Evolutionary conservation across 2,113 vertebrate genomes (phyloP), one percentile per base, ranked within the genome.

Genomic region (Hiodon alosoides): DNA sequence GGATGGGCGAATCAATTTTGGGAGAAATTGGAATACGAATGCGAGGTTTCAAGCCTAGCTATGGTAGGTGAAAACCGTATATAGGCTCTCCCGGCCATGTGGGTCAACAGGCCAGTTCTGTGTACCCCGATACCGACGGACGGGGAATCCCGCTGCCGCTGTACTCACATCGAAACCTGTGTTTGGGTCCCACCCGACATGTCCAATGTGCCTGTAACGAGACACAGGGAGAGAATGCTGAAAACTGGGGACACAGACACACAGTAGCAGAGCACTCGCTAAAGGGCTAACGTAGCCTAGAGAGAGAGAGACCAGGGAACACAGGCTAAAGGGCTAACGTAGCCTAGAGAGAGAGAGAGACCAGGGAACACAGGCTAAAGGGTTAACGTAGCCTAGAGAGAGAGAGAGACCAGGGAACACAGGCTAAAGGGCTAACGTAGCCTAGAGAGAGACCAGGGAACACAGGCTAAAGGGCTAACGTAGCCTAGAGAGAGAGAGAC

Each of bases 131-230:
- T 72, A 71, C 64, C 55, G 16, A 16, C 8, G 61, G 52, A 52
- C 3, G 47, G 59, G 16, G 4, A 7, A 14, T 31, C 31, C 31
- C 11, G 46, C 13, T 10, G 3, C 2, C 5, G 9, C 10, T 81
- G 50, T 81, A 93, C 96, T 98, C 90, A 98, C 97, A 87, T 99
- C 97, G 92, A 99, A 99, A 79, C 97, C 97, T 73, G 97, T 99
- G 85, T 98, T 98, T 80, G 97, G 97, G 91, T 98, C 96, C 97
- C 97, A 99, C 78, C 97, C 97, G 78, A 98, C 96, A 80, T 99
- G 97, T 71, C 95, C 96, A 82, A 99, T 91, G 77, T 99, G 97
- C 79, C 97, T 99, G 79, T 11, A 70, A 86, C 62, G 61, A 60
- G 67, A 69, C 72, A 67, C 13, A 3, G 48, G 58, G 14, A 72